phyloP scores from a whole-genome alignment of 2,888 invertebrate genomes.

The Drosophila greeni region DNA sequence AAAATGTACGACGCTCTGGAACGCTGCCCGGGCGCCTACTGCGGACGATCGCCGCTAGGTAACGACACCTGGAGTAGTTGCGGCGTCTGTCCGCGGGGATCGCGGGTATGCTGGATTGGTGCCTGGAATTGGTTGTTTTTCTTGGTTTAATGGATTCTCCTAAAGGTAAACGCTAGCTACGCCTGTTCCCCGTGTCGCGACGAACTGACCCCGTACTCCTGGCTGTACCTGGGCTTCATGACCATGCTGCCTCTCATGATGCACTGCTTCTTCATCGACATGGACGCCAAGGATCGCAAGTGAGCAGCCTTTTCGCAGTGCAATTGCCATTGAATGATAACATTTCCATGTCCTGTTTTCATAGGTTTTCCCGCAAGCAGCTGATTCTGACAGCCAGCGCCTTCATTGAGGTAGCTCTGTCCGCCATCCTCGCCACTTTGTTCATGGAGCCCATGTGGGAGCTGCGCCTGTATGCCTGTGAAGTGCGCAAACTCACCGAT shows the following conservation, averaged over 20 bases:
- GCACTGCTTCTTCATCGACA: slow-evolving; percentile 95
- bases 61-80: slow-evolving; percentile 89
- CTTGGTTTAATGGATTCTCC: neutral
- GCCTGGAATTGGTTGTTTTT: neutral
- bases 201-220: slow-evolving; percentile 90
- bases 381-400: slow-evolving; percentile 89
- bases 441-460: slow-evolving; percentile 90
- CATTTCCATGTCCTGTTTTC: no score
- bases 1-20: slow-evolving; percentile 60
- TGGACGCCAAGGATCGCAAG: slow-evolving; percentile 86
- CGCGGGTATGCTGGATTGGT: slow-evolving; percentile 82
- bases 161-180: slow-evolving; percentile 80
- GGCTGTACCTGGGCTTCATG: slow-evolving; percentile 97
- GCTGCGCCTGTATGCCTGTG: slow-evolving; percentile 87
- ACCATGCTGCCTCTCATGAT: slow-evolving; percentile 90
- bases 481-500: slow-evolving; percentile 89
- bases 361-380: slow-evolving; percentile 85
- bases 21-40: slow-evolving; percentile 78
- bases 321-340: neutral
- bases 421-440: slow-evolving; percentile 88
- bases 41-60: slow-evolving; percentile 81
- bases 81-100: slow-evolving; percentile 92
- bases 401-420: slow-evolving; percentile 87
- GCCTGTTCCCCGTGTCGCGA: slow-evolving; percentile 88
- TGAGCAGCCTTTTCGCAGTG: slow-evolving; percentile 66